Conservation (phyloP, 2,888 invertebrate species). For the Drosophila setosimentum region DNA sequence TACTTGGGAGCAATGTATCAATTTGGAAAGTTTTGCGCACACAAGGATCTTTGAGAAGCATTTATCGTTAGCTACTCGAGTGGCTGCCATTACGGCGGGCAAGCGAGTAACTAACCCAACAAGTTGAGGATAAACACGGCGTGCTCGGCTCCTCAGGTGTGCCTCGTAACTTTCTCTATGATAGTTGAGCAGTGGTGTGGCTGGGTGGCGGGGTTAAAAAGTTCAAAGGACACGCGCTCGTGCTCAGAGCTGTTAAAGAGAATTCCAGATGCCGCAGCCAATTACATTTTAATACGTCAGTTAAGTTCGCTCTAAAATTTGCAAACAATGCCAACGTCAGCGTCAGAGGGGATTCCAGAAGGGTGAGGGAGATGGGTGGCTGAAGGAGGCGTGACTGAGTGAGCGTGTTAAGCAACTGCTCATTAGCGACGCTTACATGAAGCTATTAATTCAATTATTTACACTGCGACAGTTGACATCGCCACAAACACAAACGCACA, state of each 20-base stretch:
- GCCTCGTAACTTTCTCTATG: constrained; percentile 43
- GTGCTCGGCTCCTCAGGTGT: constrained; percentile 26
- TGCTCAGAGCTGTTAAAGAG: constrained; percentile 38
- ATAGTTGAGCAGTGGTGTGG: constrained; percentile 28
- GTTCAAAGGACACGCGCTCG: constrained; percentile 49
- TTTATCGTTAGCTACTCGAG: constrained; percentile 34
- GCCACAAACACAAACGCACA: constrained; percentile 17
- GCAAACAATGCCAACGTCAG: constrained; percentile 36
- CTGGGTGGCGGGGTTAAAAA: constrained; percentile 10
- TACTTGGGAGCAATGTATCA: constrained; percentile 34
- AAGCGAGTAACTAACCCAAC: constrained; percentile 29
- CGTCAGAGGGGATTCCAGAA: neutral
- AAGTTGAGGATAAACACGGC: constrained; percentile 21
- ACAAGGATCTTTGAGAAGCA: constrained; percentile 19
- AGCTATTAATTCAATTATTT: constrained; percentile 77
- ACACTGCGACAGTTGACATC: constrained; percentile 56
- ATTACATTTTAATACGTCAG: constrained; percentile 58
- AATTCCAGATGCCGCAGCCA: constrained; percentile 58
- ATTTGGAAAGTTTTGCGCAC: constrained; percentile 41
- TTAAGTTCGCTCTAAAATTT: constrained; percentile 51
- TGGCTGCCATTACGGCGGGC: constrained; percentile 28
- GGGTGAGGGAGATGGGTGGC: no score
- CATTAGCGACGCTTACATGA: constrained; percentile 72
- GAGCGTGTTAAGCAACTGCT: constrained; percentile 65
- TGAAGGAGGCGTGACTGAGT: constrained; percentile 6